Evolutionary conservation across 1,140 invertebrate species (phyloP).

Genomic region (Nephila pilipes): DNA sequence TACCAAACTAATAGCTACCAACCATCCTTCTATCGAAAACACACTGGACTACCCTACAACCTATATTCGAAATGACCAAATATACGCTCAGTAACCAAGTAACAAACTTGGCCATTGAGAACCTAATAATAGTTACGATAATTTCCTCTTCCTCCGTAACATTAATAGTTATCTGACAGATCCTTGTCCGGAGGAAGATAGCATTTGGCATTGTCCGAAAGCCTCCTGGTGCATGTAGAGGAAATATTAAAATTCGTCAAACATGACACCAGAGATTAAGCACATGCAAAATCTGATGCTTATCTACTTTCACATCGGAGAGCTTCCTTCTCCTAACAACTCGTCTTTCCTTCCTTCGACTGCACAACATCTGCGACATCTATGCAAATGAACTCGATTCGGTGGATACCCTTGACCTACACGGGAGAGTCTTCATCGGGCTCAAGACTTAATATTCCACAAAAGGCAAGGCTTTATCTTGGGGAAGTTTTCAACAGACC

Average conservation of each 20-base stretch:
- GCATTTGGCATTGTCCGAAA: neutral
- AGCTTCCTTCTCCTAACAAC: neutral
- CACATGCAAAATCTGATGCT: constrained; percentile 30
- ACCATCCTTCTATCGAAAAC: no score
- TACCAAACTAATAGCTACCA: no score
- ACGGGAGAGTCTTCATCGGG: neutral
- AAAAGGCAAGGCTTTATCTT: neutral
- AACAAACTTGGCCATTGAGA: no score
- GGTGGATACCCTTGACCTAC: constrained; percentile 14
- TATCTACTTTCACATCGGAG: constrained; percentile 5
- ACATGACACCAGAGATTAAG: constrained; percentile 11
- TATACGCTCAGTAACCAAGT: no score
- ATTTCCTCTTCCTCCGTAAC: no score
- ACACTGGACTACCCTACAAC: no score
- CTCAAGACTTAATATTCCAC: neutral
- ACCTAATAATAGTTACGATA: no score
- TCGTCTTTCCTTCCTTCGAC: neutral
- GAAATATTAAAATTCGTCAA: constrained; percentile 30
- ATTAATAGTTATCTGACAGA: neutral
- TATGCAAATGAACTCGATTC: constrained; percentile 17
- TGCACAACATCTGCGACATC: neutral
- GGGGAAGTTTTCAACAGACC: neutral
- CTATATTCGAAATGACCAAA: no score
- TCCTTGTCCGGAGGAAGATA: neutral
- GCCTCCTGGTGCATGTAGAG: neutral